Percentiles rank a stretch among this genome's conserved stretches.
Conservation (phyloP, 2,797 vertebrate species). For the Gadopsis bispinosus region DNA sequence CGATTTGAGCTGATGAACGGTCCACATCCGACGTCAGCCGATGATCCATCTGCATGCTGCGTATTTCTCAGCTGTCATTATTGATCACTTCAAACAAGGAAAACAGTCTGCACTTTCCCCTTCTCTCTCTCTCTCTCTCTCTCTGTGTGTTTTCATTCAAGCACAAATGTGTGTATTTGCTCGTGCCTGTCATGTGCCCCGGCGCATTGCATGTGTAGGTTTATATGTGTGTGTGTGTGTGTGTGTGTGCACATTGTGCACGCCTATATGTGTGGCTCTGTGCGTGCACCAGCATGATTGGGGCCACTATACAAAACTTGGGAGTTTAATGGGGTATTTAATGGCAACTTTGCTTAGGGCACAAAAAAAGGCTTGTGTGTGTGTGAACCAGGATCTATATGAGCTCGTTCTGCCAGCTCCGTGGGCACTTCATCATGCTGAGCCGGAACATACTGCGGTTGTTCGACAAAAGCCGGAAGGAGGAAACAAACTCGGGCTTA, state of each 20-base stretch:
- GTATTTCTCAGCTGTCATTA: slow-evolving; percentile 49
- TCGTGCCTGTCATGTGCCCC: neutral
- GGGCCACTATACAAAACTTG: slow-evolving; percentile 11
- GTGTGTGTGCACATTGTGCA: neutral
- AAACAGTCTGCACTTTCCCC: slow-evolving; percentile 16
- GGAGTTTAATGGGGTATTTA: slow-evolving; percentile 38
- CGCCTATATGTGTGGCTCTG: neutral
- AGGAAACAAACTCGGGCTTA: slow-evolving; percentile 50
- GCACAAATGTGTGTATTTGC: neutral
- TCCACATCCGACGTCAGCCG: slow-evolving; percentile 26
- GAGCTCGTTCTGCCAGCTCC: slow-evolving; percentile 16
- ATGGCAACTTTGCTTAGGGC: slow-evolving; percentile 18
- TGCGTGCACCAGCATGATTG: neutral
- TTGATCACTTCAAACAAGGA: slow-evolving; percentile 50
- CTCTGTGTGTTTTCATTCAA: slow-evolving; percentile 1
- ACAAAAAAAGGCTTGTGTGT: slow-evolving; percentile 5
- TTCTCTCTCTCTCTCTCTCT: neutral
- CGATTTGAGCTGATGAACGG: slow-evolving; percentile 62
- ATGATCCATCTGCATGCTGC: slow-evolving; percentile 64
- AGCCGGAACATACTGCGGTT: slow-evolving; percentile 49
- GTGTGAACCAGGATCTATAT: slow-evolving; percentile 6
- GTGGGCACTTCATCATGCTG: slow-evolving; percentile 42
- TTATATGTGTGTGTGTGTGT: neutral
- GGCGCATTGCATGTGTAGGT: neutral
- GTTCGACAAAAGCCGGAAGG: slow-evolving; percentile 56